phyloP scores from a whole-genome alignment of 1,140 invertebrate genomes.

The Metopolophium dirhodum region DNA sequence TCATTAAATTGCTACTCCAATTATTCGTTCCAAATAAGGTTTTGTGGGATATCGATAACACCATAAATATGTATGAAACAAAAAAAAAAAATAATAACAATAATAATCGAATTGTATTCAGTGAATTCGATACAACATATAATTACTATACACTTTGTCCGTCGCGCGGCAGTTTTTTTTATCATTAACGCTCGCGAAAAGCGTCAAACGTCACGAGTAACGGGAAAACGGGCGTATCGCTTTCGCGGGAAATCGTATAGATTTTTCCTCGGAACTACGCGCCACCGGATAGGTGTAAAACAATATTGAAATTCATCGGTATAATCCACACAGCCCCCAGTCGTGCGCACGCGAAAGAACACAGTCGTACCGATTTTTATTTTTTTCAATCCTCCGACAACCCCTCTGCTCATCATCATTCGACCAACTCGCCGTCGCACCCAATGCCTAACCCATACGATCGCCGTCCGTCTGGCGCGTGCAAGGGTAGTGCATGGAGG shows the following conservation, averaged over 20 bases:
- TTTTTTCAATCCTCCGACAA: background rate
- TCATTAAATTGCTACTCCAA: background rate
- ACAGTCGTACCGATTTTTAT: background rate
- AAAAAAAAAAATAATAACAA: background rate
- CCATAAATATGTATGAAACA: background rate
- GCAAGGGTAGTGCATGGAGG: background rate
- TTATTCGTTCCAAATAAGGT: background rate
- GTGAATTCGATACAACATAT: background rate
- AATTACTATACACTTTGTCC: too few relatives aligned
- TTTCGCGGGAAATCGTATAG: too few relatives aligned
- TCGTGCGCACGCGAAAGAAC: background rate
- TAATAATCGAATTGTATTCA: background rate
- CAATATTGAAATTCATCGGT: background rate
- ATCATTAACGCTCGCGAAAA: background rate
- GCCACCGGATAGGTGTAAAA: background rate
- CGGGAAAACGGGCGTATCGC: background rate
- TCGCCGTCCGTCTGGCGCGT: background rate
- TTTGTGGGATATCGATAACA: background rate
- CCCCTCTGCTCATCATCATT: too few relatives aligned
- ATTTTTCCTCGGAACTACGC: background rate
- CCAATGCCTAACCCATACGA: background rate
- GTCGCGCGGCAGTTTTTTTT: background rate
- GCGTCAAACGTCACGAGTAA: background rate
- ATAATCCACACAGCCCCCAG: background rate
- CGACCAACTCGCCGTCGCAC: background rate